phyloP scores from a whole-genome alignment of 2,888 invertebrate species.

The Magallana nippona region DNA sequence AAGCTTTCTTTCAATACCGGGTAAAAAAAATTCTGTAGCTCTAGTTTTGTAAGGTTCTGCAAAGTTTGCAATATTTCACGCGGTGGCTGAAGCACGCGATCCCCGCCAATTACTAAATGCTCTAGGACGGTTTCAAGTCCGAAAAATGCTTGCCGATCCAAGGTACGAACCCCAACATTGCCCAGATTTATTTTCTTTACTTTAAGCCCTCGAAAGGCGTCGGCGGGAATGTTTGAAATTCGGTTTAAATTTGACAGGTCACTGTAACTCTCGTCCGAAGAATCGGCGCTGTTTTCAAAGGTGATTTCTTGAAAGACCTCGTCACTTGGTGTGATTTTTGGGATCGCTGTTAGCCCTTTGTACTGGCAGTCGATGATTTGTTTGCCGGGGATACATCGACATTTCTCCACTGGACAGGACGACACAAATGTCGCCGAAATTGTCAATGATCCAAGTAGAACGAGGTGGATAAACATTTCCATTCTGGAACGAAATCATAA shows the following conservation, averaged over 20 bases:
- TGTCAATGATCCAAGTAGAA: background rate
- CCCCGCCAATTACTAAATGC: background rate
- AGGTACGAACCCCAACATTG: background rate
- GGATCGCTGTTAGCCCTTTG: background rate
- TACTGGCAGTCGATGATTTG: background rate
- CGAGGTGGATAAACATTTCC: background rate
- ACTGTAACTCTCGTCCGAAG: background rate
- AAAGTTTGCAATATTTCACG: background rate
- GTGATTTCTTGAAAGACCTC: background rate
- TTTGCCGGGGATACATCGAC: background rate
- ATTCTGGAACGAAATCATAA: background rate
- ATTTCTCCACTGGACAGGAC: background rate
- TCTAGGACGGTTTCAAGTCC: background rate
- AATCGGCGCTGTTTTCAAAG: constrained; percentile 8
- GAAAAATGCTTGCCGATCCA: background rate
- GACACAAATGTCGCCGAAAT: background rate
- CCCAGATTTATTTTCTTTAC: constrained; percentile 2
- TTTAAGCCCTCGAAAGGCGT: background rate
- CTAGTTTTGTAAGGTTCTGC: background rate
- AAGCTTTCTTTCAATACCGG: background rate
- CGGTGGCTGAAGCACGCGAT: background rate
- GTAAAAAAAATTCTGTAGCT: background rate
- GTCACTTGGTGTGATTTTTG: background rate
- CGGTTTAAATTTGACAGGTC: background rate
- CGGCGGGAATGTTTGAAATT: background rate